A percentile compares a stretch with the other conserved stretches of the same genome.
Conservation (phyloP, 2,797 vertebrate genomes). For the Megalops cyprinoides region DNA sequence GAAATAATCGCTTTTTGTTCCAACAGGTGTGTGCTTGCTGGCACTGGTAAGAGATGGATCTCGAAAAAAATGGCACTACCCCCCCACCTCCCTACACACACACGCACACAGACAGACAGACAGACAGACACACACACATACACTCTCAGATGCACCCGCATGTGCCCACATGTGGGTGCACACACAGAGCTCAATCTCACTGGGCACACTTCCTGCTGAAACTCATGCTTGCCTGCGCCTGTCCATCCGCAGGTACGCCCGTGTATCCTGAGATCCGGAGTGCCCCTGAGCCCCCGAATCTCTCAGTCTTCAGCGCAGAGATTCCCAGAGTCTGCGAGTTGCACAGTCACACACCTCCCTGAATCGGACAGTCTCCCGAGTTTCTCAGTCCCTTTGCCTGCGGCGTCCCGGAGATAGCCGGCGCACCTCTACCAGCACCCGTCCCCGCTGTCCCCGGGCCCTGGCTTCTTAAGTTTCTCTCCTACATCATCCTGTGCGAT, state of each 20-base stretch:
- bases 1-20: too few species aligned
- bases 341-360: background rate
- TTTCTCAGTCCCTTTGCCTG: background rate
- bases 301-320: slow-evolving; percentile 14
- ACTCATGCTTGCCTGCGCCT: background rate
- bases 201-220: slow-evolving; percentile 21
- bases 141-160: background rate
- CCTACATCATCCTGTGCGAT: background rate
- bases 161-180: too few species aligned
- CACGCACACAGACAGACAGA: slow-evolving; percentile 1
- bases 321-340: background rate
- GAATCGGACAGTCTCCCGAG: background rate
- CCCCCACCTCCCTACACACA: too few species aligned
- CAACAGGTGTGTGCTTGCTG: too few species aligned
- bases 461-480: background rate
- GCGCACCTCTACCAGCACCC: background rate
- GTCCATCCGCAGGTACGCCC: background rate
- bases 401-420: background rate
- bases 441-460: background rate
- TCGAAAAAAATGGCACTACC: too few species aligned
- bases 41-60: too few species aligned
- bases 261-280: slow-evolving; percentile 4
- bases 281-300: slow-evolving; percentile 24
- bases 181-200: background rate
- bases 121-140: slow-evolving; percentile 43